Evolutionary conservation across 2,113 vertebrate genomes (phyloP).

Genomic region (Nerophis ophidion): DNA sequence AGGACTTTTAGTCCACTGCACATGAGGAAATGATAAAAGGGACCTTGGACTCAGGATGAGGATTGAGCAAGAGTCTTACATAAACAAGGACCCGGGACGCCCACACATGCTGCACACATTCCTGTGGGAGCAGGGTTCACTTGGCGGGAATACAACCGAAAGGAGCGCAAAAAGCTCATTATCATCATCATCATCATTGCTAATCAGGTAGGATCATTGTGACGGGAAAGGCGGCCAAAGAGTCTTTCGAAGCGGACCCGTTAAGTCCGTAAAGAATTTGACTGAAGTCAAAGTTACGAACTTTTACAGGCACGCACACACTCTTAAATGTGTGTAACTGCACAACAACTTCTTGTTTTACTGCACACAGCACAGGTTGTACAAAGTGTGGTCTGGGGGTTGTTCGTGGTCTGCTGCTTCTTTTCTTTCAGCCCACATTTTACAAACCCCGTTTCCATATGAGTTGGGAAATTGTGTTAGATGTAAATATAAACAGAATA

Average conservation of each 20-base stretch:
- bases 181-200: neutral
- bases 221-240: neutral
- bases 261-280: neutral
- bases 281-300: neutral
- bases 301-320: too few relatives aligned
- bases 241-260: neutral
- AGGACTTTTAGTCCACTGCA: neutral
- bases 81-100: conserved; percentile 30
- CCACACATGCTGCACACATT: conserved; percentile 1
- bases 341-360: too few relatives aligned
- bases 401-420: too few relatives aligned
- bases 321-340: too few relatives aligned
- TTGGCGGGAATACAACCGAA: neutral
- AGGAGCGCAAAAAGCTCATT: conserved; percentile 17
- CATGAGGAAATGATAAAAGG: neutral
- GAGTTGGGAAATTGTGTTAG: too few relatives aligned
- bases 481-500: too few relatives aligned
- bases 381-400: too few relatives aligned
- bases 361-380: too few relatives aligned
- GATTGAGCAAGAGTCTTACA: conserved; percentile 32
- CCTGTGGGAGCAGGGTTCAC: conserved; percentile 1
- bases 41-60: neutral
- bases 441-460: too few relatives aligned
- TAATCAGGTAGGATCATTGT: neutral
- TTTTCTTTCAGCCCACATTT: too few relatives aligned